Evolutionary conservation across 1,140 invertebrate genomes (phyloP).

Genomic region (Agraylea sexmaculata): DNA sequence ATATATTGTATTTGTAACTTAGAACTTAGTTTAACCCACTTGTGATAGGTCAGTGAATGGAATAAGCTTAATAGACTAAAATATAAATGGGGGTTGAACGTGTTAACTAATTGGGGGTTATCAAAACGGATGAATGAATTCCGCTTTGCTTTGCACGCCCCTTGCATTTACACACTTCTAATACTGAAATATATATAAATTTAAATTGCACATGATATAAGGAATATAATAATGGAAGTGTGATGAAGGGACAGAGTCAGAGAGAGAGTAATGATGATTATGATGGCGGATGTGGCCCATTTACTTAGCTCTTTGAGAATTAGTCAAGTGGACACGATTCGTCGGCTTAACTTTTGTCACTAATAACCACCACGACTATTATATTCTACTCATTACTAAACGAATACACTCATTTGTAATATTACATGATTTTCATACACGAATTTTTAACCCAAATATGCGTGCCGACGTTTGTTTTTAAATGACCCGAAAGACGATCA

Average conservation of each 20-base stretch:
- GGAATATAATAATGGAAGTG: neutral
- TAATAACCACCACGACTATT: neutral
- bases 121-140: constrained; percentile 1
- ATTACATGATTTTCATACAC: constrained; percentile 5
- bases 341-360: constrained; percentile 9
- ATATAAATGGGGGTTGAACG: no score
- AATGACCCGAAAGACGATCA: no score
- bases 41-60: no score
- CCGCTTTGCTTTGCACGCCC: no score
- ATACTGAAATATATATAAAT: no score
- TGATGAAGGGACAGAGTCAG: neutral
- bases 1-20: no score
- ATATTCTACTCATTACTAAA: neutral
- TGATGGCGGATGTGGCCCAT: constrained; percentile 9
- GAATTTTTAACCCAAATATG: constrained; percentile 4
- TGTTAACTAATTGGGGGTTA: neutral
- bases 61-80: no score
- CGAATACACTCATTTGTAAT: neutral
- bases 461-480: neutral
- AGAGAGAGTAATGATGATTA: neutral
- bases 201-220: neutral
- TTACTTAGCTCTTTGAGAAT: constrained; percentile 13
- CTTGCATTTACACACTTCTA: no score
- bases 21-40: no score
- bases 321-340: constrained; percentile 12